Evolutionary conservation across 2,888 invertebrate genomes (phyloP).

Genomic region (Scotopteryx bipunctaria): DNA sequence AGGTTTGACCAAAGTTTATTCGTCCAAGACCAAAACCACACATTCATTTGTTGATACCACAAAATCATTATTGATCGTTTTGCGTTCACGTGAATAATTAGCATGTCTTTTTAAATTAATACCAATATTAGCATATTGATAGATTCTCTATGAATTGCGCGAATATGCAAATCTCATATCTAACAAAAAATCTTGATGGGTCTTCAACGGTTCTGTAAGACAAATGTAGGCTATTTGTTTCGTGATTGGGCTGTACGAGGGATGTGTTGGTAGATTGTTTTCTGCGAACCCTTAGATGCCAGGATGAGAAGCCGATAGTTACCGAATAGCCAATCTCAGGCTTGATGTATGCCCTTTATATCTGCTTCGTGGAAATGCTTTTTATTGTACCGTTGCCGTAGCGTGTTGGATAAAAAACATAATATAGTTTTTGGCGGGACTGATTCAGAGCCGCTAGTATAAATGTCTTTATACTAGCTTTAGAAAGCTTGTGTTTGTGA

Average conservation of each 20-base stretch:
- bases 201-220: conserved; percentile 46
- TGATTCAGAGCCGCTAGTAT: no score
- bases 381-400: conserved; percentile 12
- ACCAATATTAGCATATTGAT: conserved; percentile 10
- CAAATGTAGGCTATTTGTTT: conserved; percentile 70
- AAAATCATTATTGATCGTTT: neutral
- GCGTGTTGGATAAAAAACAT: conserved; percentile 6
- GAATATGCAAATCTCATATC: conserved; percentile 19
- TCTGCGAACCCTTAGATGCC: conserved; percentile 65
- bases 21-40: no score
- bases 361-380: conserved; percentile 20
- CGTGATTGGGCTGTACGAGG: conserved; percentile 72
- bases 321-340: conserved; percentile 61
- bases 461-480: no score
- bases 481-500: no score
- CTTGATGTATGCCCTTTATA: conserved; percentile 46
- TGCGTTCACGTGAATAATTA: conserved; percentile 16
- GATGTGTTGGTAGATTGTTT: conserved; percentile 77
- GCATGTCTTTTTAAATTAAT: conserved; percentile 8
- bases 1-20: no score
- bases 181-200: neutral
- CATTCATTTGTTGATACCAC: neutral
- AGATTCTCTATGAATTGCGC: conserved; percentile 3
- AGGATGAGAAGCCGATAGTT: conserved; percentile 60
- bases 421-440: no score